Conservation (phyloP, 2,797 vertebrate genomes). For the Oreochromis mossambicus region DNA sequence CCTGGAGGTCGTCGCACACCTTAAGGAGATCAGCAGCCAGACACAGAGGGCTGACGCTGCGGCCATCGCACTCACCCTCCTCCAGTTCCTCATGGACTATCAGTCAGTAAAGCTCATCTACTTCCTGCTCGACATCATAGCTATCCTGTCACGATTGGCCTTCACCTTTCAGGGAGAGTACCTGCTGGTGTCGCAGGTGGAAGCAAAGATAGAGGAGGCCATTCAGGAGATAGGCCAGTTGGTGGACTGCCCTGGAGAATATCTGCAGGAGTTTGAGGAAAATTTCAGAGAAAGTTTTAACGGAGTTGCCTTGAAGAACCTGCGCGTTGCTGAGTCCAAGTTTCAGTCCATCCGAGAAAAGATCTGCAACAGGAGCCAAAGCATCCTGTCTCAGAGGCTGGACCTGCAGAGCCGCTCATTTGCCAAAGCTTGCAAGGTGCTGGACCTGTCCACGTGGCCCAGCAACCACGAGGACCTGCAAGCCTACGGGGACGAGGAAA, state of each 20-base stretch:
- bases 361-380: slow-evolving; percentile 92
- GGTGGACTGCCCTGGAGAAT: slow-evolving; percentile 89
- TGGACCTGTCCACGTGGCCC: slow-evolving; percentile 90
- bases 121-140: slow-evolving; percentile 93
- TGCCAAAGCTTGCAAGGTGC: slow-evolving; percentile 89
- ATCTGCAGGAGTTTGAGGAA: slow-evolving; percentile 95
- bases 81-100: slow-evolving; percentile 96
- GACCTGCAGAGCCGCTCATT: slow-evolving; percentile 86
- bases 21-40: slow-evolving; percentile 92
- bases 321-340: slow-evolving; percentile 93
- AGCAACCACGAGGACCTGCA: slow-evolving; percentile 84
- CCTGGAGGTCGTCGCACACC: slow-evolving; percentile 92
- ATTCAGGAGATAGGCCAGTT: slow-evolving; percentile 91
- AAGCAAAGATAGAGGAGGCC: slow-evolving; percentile 89
- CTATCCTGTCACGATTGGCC: slow-evolving; percentile 89
- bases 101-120: slow-evolving; percentile 96
- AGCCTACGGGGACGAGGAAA: slow-evolving; percentile 88
- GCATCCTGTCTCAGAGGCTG: slow-evolving; percentile 87
- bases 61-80: slow-evolving; percentile 89
- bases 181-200: slow-evolving; percentile 88
- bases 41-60: slow-evolving; percentile 90
- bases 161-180: slow-evolving; percentile 92
- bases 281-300: slow-evolving; percentile 96
- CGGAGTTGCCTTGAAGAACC: slow-evolving; percentile 90
- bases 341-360: slow-evolving; percentile 97